phyloP scores from a whole-genome alignment of 2,888 invertebrate genomes.

The Timema podura region DNA sequence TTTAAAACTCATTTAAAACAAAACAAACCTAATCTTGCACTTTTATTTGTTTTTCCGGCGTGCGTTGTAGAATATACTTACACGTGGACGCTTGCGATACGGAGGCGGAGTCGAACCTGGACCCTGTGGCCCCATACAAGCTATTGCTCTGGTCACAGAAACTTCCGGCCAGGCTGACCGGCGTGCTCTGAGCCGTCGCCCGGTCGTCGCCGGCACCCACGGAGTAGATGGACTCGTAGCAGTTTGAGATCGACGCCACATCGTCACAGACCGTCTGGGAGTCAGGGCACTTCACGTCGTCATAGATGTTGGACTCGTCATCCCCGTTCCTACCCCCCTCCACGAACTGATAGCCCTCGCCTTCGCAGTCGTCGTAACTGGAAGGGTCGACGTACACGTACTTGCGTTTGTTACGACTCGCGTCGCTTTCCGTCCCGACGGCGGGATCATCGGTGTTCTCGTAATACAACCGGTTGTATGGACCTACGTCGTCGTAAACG shows the following conservation, averaged over 20 bases:
- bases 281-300: constrained; percentile 31
- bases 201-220: constrained; percentile 22
- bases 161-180: constrained; percentile 33
- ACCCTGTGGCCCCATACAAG: constrained; percentile 35
- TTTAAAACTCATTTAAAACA: no score
- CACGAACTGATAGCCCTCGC: constrained; percentile 20
- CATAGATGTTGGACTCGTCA: constrained; percentile 35
- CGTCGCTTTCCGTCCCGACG: background rate
- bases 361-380: constrained; percentile 24
- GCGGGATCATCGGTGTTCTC: background rate
- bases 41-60: no score
- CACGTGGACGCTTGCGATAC: constrained; percentile 34
- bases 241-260: constrained; percentile 29
- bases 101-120: constrained; percentile 30
- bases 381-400: constrained; percentile 8
- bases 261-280: constrained; percentile 19
- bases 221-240: constrained; percentile 54
- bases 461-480: background rate
- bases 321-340: constrained; percentile 27
- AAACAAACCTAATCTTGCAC: background rate
- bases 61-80: constrained; percentile 16
- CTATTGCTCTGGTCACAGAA: constrained; percentile 39
- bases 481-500: constrained; percentile 27
- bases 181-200: constrained; percentile 14
- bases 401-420: background rate